phyloP scores from a whole-genome alignment of 2,888 invertebrate species.

The Silvanus unidentatus region DNA sequence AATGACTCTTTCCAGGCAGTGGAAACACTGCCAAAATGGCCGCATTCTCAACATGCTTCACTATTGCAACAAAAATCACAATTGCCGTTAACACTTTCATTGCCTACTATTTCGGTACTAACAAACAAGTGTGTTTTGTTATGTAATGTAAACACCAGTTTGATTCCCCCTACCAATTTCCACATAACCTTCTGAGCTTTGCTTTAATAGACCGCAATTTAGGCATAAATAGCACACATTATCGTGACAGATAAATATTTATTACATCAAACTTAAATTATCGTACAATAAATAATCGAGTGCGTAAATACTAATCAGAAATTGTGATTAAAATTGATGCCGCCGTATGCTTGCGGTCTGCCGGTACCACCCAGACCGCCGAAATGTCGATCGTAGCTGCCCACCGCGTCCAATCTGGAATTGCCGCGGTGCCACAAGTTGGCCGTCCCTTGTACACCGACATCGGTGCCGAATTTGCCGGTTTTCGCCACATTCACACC shows the following conservation, averaged over 20 bases:
- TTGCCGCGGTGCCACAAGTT: constrained; percentile 26
- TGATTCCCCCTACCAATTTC: no score
- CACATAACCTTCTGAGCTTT: no score
- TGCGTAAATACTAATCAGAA: not conserved
- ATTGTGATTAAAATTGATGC: not conserved
- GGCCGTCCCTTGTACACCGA: constrained; percentile 23
- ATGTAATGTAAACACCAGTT: no score
- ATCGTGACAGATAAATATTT: no score
- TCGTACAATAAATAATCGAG: no score
- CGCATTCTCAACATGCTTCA: constrained; percentile 8
- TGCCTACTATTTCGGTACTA: no score
- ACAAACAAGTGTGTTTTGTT: no score
- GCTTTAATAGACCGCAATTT: no score
- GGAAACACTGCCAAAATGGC: constrained; percentile 61
- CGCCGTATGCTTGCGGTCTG: constrained; percentile 16
- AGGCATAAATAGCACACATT: no score
- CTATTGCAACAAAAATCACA: no score
- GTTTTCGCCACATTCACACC: constrained; percentile 23
- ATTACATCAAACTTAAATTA: no score
- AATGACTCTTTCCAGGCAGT: constrained; percentile 65
- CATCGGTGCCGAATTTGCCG: constrained; percentile 26
- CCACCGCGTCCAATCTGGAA: constrained; percentile 26
- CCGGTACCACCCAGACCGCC: constrained; percentile 28
- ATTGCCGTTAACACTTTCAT: no score
- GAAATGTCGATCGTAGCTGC: constrained; percentile 27